Base-by-base conservation (phyloP, 2,797 vertebrate species). In the Microctenopoma lineatum region DNA sequence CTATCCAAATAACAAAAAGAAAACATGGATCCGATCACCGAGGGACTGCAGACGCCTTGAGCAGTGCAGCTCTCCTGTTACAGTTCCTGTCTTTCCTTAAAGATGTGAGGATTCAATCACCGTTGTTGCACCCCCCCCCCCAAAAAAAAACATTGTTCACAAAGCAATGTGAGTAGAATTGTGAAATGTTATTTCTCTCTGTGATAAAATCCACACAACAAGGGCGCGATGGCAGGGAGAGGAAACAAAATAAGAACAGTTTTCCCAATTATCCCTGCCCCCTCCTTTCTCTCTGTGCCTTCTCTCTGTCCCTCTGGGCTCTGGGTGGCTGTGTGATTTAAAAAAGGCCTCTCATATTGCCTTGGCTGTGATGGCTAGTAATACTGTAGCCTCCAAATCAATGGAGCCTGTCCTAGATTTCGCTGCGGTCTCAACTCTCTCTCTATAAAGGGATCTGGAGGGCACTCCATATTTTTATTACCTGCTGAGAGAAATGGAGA, bases 391-490 rank as follows among this genome's bases (percentile, higher is more conserved):
- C 87, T 92, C 90, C 84, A 89, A 92, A 94, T 94, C 93, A 93
- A 94, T 93, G 92, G 88, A 90, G 89, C 91, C 88, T 93, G 92
- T 89, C 92, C 92, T 88, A 91, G 89, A 93, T 94, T 93, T 91
- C 83, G 80, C 89, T 85, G 86, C 65, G 67, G 86, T 83, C 81
- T 91, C 89, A 89, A 86, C 84, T 89, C 91, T 85, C 89, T 85
- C 91, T 92, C 91, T 89, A 92, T 94, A 92, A 94, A 93, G 92
- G 90, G 92, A 93, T 92, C 89, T 90, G 81, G 89, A 92, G 92
- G 89, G 90, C 88, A 89, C 89, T 87, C 90, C 93, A 91, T 92
- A 91, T 92, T 91, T 92, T 94, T 93, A 93, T 93, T 93, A 93
- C 87, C 89, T 91, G 87, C 81, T 79, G 86, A 92, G 84, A 92